Evolutionary conservation across 1,140 invertebrate species (phyloP), one percentile per base, ranked within the genome.

Genomic region (Anthonomus grandis): DNA sequence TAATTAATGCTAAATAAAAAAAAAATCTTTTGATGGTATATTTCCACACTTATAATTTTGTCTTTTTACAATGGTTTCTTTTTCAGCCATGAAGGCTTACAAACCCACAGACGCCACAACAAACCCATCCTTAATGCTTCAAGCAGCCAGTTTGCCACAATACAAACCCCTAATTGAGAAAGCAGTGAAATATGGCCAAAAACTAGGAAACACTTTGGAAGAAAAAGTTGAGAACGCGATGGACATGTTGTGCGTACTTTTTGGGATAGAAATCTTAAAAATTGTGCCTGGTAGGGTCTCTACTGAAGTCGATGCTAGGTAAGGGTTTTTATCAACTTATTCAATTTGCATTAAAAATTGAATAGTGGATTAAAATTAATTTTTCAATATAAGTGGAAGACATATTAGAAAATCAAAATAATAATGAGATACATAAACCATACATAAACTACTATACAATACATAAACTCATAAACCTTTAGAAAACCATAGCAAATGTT

Each of bases 51-150:
- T n/a, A n/a, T n/a, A n/a, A n/a, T n/a, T n/a, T n/a, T n/a, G n/a
- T n/a, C n/a, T n/a, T n/a, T n/a, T n/a, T n/a, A n/a, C 10, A 1
- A 2, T 2, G 12, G 12, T 25, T 37, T 45, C 42, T 34, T 55
- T 42, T 50, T 12, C 46, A 97, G 95, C 91, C 2, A 98, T 99
- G 84, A 89, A 94, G 73, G 85, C 90, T 64, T 99, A 95, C 76
- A 91, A 95, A 72, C 97, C 97, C 9, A 97, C 93, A n/a, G 97
- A 99, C 89, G 96, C 96, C 12, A 99, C 97, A 0, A 99, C 97
- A 17, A 99, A 99, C 78, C 97, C 97, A 6, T 98, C 96, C 2
- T 78, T 99, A 1, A 97, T 99, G 56, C 78, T 99, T 49, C 87
- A 90, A 57, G 97, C 97, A 10, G 88, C 95, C 17, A 87, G 81